Percentiles rank a stretch among this genome's conserved stretches.
phyloP scores from a whole-genome alignment of 1,140 invertebrate genomes.

The Acromyrmex heyeri region DNA sequence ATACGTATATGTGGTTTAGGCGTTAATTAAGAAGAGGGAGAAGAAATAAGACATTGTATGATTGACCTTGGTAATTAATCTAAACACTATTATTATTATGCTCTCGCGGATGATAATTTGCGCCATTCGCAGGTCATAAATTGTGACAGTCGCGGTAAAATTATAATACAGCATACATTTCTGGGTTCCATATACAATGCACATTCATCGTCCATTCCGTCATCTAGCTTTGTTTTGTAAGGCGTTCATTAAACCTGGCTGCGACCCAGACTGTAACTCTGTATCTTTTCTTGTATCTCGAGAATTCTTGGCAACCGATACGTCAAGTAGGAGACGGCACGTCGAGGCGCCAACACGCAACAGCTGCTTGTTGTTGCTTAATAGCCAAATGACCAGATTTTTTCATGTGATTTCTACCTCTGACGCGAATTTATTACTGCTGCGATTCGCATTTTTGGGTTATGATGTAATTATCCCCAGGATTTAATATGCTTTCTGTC shows the following conservation, averaged over 20 bases:
- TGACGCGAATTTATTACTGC: conserved; percentile 9
- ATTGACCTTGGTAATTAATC: conserved; percentile 26
- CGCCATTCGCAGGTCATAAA: neutral
- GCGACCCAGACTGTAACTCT: conserved; percentile 43
- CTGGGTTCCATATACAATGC: neutral
- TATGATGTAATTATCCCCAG: conserved; percentile 10
- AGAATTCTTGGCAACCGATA: conserved; percentile 53
- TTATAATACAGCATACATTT: neutral
- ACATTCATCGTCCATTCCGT: conserved; percentile 4
- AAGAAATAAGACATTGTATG: neutral
- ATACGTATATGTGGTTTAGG: neutral
- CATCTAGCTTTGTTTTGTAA: conserved; percentile 37
- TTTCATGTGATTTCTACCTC: neutral
- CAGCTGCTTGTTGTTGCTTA: conserved; percentile 46
- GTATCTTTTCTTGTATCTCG: conserved; percentile 49
- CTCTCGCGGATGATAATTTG: conserved; percentile 9
- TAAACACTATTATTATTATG: conserved; percentile 7
- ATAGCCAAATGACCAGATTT: conserved; percentile 13
- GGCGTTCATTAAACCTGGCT: conserved; percentile 58
- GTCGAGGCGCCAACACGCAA: conserved; percentile 54
- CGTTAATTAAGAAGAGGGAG: conserved; percentile 16
- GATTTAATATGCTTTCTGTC: neutral
- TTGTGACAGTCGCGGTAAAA: neutral
- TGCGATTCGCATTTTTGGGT: conserved; percentile 24
- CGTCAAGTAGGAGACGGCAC: conserved; percentile 46